These are phyloP conservation scores for Neopipo cinnamomea DNA, from an alignment of 2,113 vertebrate species.

Conservation along the genomic window DNA sequence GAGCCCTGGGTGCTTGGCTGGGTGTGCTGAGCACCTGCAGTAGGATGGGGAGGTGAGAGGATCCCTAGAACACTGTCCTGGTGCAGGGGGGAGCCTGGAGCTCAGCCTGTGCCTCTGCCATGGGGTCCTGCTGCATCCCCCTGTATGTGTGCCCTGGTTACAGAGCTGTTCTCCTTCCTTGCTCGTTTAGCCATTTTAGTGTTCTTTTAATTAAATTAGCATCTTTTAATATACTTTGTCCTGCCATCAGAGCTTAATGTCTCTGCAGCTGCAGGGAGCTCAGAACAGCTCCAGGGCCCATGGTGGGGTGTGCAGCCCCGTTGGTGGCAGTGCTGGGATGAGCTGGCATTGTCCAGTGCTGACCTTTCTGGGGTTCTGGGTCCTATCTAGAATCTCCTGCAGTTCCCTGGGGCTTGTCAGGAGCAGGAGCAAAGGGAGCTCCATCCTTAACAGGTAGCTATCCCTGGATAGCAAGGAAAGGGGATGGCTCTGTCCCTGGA, in stretches of 20 bases:
- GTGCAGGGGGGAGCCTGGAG: neutral
- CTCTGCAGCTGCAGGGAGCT: neutral
- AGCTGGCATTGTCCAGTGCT: neutral
- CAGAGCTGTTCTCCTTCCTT: neutral
- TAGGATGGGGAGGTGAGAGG: accelerated
- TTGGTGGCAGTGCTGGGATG: neutral
- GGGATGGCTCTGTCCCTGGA: neutral
- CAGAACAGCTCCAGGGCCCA: accelerated
- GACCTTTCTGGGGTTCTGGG: neutral
- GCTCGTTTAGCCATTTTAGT: neutral
- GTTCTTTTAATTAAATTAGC: constrained; percentile 41
- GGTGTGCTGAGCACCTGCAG: neutral
- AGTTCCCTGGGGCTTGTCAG: neutral
- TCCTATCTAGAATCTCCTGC: neutral
- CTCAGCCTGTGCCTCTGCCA: accelerated
- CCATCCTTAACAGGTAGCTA: neutral
- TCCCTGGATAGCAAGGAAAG: neutral
- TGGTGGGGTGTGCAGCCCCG: accelerated
- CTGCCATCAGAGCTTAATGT: neutral
- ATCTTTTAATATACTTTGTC: neutral
- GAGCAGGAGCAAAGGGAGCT: neutral
- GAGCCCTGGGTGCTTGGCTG: neutral
- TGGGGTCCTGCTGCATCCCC: neutral
- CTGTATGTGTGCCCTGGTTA: accelerated
- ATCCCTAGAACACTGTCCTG: neutral